A percentile compares a stretch with the other conserved stretches of the same genome.
phyloP scores from a whole-genome alignment of 2,888 invertebrate genomes.

The Drosophila pseudotalamancana region DNA sequence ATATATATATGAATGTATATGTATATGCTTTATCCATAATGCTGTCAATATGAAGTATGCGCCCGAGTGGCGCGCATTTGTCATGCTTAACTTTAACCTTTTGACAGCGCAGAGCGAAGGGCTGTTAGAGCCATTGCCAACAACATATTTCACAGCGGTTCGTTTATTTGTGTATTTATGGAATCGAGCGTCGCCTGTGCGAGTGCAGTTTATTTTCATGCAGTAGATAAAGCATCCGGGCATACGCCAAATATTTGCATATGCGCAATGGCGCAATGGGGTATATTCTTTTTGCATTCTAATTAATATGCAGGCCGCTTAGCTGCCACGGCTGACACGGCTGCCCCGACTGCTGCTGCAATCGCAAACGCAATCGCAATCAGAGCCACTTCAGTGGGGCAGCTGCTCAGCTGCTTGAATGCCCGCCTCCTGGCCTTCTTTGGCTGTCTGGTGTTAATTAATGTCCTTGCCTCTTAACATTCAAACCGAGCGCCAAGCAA shows the following conservation, averaged over 20 bases:
- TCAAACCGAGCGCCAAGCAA: conserved; percentile 55
- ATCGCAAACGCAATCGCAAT: conserved; percentile 48
- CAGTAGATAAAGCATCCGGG: conserved; percentile 20
- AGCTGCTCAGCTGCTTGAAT: conserved; percentile 40
- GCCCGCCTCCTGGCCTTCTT: conserved; percentile 5
- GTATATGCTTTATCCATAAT: conserved; percentile 3
- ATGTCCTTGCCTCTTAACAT: conserved; percentile 78
- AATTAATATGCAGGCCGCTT: conserved; percentile 71
- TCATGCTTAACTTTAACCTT: conserved; percentile 76
- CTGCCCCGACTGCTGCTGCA: conserved; percentile 21
- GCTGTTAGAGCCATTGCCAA: background rate
- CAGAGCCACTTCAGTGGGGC: conserved; percentile 67
- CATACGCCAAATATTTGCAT: conserved; percentile 65
- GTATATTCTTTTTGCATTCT: conserved; percentile 23
- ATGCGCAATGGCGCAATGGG: conserved; percentile 33
- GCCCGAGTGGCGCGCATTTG: conserved; percentile 54
- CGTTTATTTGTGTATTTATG: conserved; percentile 46
- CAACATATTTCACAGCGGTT: conserved; percentile 23
- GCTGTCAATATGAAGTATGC: conserved; percentile 56
- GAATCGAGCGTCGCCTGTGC: conserved; percentile 10
- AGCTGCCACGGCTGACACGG: conserved; percentile 32
- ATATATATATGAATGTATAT: background rate
- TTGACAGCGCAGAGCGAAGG: conserved; percentile 17
- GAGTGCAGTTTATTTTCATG: conserved; percentile 51
- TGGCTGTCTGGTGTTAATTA: conserved; percentile 60